A percentile compares a stretch with the other conserved stretches of the same genome.
phyloP scores from a whole-genome alignment of 2,113 vertebrate species.

The Electrona antarctica region DNA sequence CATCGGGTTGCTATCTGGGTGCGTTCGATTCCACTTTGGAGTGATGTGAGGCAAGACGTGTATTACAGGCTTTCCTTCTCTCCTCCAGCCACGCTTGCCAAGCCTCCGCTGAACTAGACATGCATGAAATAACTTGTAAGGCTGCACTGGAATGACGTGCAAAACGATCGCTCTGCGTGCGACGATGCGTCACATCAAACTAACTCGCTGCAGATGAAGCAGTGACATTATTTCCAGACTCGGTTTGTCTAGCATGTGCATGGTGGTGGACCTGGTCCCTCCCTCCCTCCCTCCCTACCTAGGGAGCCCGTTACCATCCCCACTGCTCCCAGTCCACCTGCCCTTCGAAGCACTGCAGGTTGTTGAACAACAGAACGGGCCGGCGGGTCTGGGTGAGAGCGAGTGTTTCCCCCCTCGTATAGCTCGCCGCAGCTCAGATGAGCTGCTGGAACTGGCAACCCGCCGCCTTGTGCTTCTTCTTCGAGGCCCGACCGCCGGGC shows the following conservation, averaged over 20 bases:
- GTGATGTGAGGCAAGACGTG: conserved; percentile 6
- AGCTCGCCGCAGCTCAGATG: too few relatives aligned
- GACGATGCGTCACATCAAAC: conserved; percentile 25
- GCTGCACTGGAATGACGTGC: conserved; percentile 24
- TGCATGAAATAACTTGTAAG: conserved; percentile 50
- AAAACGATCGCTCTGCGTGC: conserved; percentile 1
- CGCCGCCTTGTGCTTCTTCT: not conserved
- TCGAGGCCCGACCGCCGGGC: conserved; percentile 33
- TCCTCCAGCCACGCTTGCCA: conserved; percentile 15
- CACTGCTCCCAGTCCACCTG: too few relatives aligned
- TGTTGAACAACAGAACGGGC: too few relatives aligned
- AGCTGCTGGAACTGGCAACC: conserved; percentile 16
- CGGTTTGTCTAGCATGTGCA: too few relatives aligned
- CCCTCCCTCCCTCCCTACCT: too few relatives aligned
- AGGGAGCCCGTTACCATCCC: too few relatives aligned
- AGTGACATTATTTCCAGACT: conserved; percentile 1
- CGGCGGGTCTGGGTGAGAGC: too few relatives aligned
- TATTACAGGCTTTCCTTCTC: conserved; percentile 35
- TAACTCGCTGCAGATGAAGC: conserved; percentile 22
- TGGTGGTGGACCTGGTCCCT: too few relatives aligned
- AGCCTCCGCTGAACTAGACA: conserved; percentile 24
- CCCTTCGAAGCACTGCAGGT: too few relatives aligned
- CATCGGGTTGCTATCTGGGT: conserved; percentile 32
- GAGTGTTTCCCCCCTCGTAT: too few relatives aligned
- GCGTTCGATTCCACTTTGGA: conserved; percentile 17